Evolutionary conservation across 2,113 vertebrate genomes (phyloP).

Genomic region (Percina caprodes): DNA sequence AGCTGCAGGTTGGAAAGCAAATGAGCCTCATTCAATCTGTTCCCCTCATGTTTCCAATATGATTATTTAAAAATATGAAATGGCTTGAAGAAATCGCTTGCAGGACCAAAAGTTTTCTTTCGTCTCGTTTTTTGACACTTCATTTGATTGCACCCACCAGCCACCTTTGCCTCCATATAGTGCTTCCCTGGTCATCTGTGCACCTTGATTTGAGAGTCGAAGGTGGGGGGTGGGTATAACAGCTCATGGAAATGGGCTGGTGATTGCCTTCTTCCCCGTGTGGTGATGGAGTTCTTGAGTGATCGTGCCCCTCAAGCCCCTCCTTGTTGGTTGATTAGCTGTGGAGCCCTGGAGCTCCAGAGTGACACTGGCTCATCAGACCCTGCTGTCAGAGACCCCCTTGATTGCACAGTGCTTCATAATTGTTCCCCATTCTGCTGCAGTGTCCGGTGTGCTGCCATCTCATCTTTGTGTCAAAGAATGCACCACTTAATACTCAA

Average conservation of each 20-base stretch:
- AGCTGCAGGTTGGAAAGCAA: constrained; percentile 59
- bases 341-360: constrained; percentile 66
- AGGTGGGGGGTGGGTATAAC: constrained; percentile 50
- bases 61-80: constrained; percentile 66
- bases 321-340: constrained; percentile 84
- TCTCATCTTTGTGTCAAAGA: constrained; percentile 37
- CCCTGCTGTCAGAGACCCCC: constrained; percentile 67
- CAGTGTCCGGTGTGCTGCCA: constrained; percentile 35
- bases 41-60: constrained; percentile 57
- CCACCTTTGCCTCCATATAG: constrained; percentile 47
- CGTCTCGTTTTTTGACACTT: constrained; percentile 33
- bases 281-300: constrained; percentile 74
- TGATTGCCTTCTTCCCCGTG: constrained; percentile 79
- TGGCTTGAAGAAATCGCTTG: constrained; percentile 30
- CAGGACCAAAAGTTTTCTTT: constrained; percentile 16
- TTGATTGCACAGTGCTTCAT: constrained; percentile 77
- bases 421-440: constrained; percentile 59
- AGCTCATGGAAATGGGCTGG: constrained; percentile 75
- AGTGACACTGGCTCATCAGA: constrained; percentile 80
- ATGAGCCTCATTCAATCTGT: constrained; percentile 47
- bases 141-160: constrained; percentile 64
- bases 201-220: constrained; percentile 77
- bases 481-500: neutral
- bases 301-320: constrained; percentile 63
- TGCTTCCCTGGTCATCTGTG: constrained; percentile 61